phyloP scores from a whole-genome alignment of 1,140 invertebrate genomes.

The Cydia pomonella region DNA sequence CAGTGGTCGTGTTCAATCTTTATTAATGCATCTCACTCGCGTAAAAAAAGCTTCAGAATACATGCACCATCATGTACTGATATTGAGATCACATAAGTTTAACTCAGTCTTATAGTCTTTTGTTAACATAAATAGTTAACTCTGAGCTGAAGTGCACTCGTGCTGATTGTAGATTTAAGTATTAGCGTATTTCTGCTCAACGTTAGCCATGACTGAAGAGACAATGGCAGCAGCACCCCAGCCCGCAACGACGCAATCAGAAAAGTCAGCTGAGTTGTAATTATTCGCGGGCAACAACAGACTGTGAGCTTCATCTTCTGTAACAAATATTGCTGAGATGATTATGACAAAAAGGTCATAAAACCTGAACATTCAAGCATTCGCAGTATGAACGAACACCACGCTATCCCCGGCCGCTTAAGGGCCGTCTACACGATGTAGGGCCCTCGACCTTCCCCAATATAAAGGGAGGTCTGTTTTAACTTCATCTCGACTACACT shows the following conservation, averaged over 20 bases:
- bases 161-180: conserved; percentile 47
- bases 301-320: too few relatives aligned
- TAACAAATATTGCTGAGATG: too few relatives aligned
- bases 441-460: conserved; percentile 73
- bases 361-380: neutral
- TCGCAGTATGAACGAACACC: conserved; percentile 51
- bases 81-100: too few relatives aligned
- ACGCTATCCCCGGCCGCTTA: conserved; percentile 50
- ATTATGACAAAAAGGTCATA: too few relatives aligned
- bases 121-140: too few relatives aligned
- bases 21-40: too few relatives aligned
- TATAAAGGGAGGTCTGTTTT: conserved; percentile 71
- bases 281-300: conserved; percentile 35
- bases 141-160: conserved; percentile 34
- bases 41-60: too few relatives aligned
- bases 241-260: conserved; percentile 47
- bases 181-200: conserved; percentile 34
- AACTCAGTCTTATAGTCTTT: too few relatives aligned
- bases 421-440: conserved; percentile 62
- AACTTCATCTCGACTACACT: conserved; percentile 67
- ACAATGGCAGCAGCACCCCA: conserved; percentile 46
- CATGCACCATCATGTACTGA: too few relatives aligned
- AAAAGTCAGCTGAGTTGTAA: conserved; percentile 43
- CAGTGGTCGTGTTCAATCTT: too few relatives aligned
- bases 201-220: conserved; percentile 39